phyloP scores from a whole-genome alignment of 35 echinoderm and acorn worm species.

The Eucidaris tribuloides region DNA sequence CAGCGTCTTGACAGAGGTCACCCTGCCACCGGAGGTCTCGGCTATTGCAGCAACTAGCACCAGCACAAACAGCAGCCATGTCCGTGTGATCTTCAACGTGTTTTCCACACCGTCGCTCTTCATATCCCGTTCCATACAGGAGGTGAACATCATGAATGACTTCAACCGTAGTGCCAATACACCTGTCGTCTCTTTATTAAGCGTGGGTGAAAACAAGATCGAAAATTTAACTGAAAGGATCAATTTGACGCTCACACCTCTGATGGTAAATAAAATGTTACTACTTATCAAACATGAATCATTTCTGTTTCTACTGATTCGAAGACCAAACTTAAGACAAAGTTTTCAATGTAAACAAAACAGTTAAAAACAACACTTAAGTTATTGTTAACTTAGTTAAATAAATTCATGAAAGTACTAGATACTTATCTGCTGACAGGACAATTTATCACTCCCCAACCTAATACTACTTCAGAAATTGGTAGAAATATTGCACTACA shows the following conservation, averaged over 20 bases:
- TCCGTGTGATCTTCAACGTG: background rate
- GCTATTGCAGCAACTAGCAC: background rate
- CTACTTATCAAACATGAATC: too few relatives aligned
- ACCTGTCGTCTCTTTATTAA: conserved; percentile 4
- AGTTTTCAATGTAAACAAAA: too few relatives aligned
- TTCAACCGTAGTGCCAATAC: background rate
- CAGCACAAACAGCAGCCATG: background rate
- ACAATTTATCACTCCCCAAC: too few relatives aligned
- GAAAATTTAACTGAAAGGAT: background rate
- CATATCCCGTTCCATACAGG: background rate
- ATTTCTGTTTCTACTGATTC: too few relatives aligned
- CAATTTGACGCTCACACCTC: background rate
- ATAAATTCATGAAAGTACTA: too few relatives aligned
- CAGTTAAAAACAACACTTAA: too few relatives aligned
- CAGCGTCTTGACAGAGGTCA: background rate
- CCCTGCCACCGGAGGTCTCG: background rate
- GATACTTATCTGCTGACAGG: too few relatives aligned
- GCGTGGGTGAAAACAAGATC: background rate
- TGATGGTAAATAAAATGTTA: background rate
- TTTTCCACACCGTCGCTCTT: background rate
- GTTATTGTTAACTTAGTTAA: too few relatives aligned
- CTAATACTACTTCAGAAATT: too few relatives aligned
- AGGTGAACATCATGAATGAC: background rate
- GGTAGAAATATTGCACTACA: too few relatives aligned
- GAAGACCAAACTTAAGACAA: too few relatives aligned